Evolutionary conservation across 1,140 invertebrate species (phyloP), one percentile per base, ranked within the genome.

Genomic region (Himalopsyche phryganea): DNA sequence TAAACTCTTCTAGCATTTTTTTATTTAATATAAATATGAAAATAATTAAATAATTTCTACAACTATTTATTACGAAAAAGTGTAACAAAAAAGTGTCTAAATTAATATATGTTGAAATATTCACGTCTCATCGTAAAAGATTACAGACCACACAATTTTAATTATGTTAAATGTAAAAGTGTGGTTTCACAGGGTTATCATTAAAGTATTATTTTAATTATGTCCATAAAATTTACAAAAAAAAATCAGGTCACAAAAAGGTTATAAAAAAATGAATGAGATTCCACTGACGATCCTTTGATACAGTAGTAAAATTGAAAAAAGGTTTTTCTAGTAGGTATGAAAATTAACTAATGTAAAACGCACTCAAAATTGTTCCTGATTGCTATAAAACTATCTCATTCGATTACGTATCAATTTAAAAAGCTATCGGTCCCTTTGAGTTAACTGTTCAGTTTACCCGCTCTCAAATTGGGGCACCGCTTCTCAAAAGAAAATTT

Each of bases 321-420:
- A 48, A 48, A 32, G 19, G 2, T 48, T n/a, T 48, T 13, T 32
- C 19, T 48, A 17, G n/a, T 15, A 45, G 23, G 42, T 48, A 48
- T 48, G 19, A 48, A 13, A 45, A 28, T 48, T 28, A 54, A 54
- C 15, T 54, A 46, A 45, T 17, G 51, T 17, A 52, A 40, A 50
- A 38, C 18, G 18, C 18, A 17, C 5, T 32, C 9, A 13, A 23
- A 52, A 52, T 32, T 6, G 35, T 38, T 23, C 18, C 17, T 47
- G 52, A 55, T 55, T 48, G 52, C 52, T 35, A 15, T 13, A 10
- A 38, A 55, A 54, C 32, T 45, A 55, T 20, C 32, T 40, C 17
- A 19, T 55, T 55, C 44, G 35, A 55, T 55, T 48, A 19, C 32
- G 20, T 55, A 38, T 55, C 32, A 40, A 45, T 28, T 55, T 32